Conservation (phyloP, 2,113 vertebrate genomes). For the Paratilapia polleni region DNA sequence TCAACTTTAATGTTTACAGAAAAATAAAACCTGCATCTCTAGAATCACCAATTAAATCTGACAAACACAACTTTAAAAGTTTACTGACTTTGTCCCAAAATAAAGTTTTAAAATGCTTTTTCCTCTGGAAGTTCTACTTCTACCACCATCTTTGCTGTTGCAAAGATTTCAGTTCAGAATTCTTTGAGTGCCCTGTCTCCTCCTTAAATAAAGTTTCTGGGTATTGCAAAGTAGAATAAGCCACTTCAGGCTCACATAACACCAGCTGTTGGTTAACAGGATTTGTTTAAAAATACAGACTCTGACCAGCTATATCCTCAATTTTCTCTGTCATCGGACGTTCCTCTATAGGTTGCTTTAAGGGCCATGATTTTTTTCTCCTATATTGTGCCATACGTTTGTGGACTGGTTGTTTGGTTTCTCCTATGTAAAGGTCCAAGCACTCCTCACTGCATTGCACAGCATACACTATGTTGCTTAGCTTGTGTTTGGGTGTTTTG, state of each 20-base stretch:
- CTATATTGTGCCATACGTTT: too few species aligned
- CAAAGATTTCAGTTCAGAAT: background rate
- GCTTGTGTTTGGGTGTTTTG: too few species aligned
- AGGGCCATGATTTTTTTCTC: too few species aligned
- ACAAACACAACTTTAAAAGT: too few species aligned
- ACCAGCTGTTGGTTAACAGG: background rate
- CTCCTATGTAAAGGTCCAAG: too few species aligned
- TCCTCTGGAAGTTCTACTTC: background rate
- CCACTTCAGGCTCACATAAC: background rate
- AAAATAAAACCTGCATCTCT: background rate
- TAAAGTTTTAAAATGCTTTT: background rate
- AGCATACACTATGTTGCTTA: too few species aligned
- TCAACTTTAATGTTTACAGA: too few species aligned
- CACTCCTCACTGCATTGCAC: too few species aligned
- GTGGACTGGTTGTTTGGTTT: too few species aligned
- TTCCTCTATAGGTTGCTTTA: background rate
- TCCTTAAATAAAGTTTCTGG: accelerated
- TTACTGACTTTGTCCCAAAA: too few species aligned
- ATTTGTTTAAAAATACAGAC: accelerated
- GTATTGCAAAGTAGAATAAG: background rate
- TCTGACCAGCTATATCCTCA: background rate
- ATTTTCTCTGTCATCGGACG: background rate
- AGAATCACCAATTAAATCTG: background rate
- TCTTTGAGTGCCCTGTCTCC: background rate
- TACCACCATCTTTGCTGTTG: background rate